These are phyloP conservation scores for Pygoscelis antarcticus DNA, from an alignment of 2,113 vertebrate genomes.

Conservation along the genomic window DNA sequence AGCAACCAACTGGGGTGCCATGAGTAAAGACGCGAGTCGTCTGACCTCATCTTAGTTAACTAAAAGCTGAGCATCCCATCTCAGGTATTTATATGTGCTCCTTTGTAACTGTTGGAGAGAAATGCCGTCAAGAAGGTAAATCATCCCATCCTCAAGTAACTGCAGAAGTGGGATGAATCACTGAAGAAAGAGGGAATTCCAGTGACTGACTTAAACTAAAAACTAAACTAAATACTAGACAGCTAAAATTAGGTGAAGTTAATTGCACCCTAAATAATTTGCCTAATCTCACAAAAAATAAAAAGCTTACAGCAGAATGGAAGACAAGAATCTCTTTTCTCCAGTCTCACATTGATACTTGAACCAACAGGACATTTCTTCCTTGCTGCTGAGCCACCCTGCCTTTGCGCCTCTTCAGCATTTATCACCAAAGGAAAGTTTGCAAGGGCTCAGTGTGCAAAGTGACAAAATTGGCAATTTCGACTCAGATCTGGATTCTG, in stretches of 20 bases:
- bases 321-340: background rate
- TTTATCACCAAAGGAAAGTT: background rate
- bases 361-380: background rate
- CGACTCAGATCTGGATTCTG: background rate
- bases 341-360: background rate
- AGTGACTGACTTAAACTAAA: background rate
- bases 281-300: background rate
- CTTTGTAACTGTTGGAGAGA: background rate
- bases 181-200: background rate
- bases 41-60: background rate
- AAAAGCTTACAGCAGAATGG: background rate
- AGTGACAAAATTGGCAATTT: background rate
- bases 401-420: background rate
- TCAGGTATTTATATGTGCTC: background rate
- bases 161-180: background rate
- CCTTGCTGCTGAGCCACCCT: background rate
- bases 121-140: background rate
- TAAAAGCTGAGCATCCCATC: background rate
- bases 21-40: background rate
- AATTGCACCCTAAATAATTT: background rate
- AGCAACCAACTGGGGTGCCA: background rate
- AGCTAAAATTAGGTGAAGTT: background rate
- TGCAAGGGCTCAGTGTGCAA: background rate
- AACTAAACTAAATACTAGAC: background rate
- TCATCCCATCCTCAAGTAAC: background rate